Evolutionary conservation across 2,888 invertebrate genomes (phyloP).

Genomic region (Xylota sylvarum): DNA sequence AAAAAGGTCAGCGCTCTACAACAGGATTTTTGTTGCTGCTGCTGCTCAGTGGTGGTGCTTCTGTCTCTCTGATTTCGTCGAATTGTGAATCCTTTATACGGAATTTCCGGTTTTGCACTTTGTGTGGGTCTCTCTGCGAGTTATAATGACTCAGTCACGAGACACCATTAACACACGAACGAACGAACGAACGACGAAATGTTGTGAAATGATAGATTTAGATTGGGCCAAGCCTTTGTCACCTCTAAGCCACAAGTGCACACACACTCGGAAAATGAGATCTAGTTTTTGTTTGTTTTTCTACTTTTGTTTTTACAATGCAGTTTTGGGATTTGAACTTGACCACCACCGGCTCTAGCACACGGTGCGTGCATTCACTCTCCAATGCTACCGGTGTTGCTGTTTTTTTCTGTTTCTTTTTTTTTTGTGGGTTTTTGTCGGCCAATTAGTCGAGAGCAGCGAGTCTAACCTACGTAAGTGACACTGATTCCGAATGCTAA

Average conservation of each 20-base stretch:
- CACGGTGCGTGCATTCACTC: constrained; percentile 25
- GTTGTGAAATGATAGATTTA: constrained; percentile 28
- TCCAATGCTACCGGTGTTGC: constrained; percentile 16
- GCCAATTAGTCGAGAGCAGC: constrained; percentile 27
- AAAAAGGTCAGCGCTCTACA: constrained; percentile 76
- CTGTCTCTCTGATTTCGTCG: constrained; percentile 5
- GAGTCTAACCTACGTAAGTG: constrained; percentile 65
- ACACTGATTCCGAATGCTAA: constrained; percentile 44
- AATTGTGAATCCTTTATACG: constrained; percentile 54
- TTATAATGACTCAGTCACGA: constrained; percentile 51
- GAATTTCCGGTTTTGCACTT: constrained; percentile 60
- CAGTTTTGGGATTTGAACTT: constrained; percentile 61
- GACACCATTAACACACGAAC: constrained; percentile 14
- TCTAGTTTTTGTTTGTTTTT: constrained; percentile 20
- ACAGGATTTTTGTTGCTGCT: constrained; percentile 63
- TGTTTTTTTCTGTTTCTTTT: constrained; percentile 10
- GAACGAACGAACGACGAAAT: not conserved
- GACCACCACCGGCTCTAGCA: constrained; percentile 47
- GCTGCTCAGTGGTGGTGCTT: not conserved
- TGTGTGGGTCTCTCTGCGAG: constrained; percentile 15
- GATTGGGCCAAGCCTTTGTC: constrained; percentile 57
- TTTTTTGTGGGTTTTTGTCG: constrained; percentile 19
- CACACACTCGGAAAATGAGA: not conserved
- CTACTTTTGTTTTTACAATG: constrained; percentile 13
- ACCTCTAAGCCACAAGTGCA: constrained; percentile 21